Conservation (phyloP, 2,797 vertebrate species). For the Gastrophryne carolinensis region DNA sequence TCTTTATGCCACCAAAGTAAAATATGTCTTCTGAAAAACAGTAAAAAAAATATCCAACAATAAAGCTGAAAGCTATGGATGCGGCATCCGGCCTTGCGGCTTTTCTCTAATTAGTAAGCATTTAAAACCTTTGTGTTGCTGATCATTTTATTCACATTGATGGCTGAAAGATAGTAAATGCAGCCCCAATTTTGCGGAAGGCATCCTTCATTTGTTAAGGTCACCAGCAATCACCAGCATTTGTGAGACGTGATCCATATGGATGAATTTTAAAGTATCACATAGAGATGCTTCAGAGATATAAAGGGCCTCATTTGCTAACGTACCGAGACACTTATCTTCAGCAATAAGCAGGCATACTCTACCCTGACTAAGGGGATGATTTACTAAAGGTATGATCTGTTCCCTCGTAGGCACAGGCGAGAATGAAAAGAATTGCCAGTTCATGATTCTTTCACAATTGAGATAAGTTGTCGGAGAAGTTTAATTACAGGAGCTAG, state of each 20-base stretch:
- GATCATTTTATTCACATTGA: not conserved
- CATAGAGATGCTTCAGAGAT: not conserved
- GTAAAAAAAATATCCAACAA: slow-evolving; percentile 29
- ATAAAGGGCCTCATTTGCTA: no score
- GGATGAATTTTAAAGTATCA: not conserved
- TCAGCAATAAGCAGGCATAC: no score
- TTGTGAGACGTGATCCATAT: not conserved
- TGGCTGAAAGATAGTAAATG: not conserved
- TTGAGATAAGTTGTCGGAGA: no score
- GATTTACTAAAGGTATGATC: no score
- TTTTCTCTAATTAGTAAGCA: not conserved
- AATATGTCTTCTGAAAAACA: slow-evolving; percentile 31
- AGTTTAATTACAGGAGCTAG: no score
- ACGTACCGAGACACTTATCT: no score
- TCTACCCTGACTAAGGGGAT: no score
- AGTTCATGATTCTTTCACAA: no score
- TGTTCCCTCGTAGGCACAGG: no score
- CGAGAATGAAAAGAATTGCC: no score
- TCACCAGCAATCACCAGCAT: not conserved
- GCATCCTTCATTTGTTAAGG: not conserved
- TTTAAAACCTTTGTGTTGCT: not conserved
- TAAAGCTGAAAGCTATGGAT: not conserved
- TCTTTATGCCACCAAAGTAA: slow-evolving; percentile 8
- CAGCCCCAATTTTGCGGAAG: not conserved
- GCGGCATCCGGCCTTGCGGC: not conserved